phyloP scores from a whole-genome alignment of 2,113 vertebrate species.

The Casuarius casuarius region DNA sequence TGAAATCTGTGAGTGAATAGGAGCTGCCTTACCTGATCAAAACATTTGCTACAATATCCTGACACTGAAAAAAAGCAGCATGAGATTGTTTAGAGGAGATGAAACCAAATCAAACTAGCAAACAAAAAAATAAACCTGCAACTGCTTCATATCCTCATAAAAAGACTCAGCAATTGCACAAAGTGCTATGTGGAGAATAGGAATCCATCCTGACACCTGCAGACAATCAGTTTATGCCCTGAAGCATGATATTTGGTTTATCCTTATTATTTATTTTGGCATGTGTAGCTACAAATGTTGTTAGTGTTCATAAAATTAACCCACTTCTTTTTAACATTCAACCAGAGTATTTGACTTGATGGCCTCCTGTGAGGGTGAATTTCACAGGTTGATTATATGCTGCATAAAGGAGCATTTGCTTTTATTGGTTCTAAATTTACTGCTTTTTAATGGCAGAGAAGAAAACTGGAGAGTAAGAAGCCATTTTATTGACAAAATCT shows the following conservation, averaged over 20 bases:
- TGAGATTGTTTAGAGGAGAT: not conserved
- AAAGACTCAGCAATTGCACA: not conserved
- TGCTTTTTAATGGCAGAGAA: not conserved
- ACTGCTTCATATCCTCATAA: not conserved
- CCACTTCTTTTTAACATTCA: constrained; percentile 41
- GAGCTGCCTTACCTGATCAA: not conserved
- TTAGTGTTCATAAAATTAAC: constrained; percentile 45
- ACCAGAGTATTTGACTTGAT: constrained; percentile 5
- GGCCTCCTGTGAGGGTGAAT: constrained; percentile 22
- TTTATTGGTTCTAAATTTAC: constrained; percentile 35
- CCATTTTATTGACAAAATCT: not conserved
- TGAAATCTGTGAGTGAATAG: not conserved
- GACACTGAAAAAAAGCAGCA: not conserved
- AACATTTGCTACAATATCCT: not conserved
- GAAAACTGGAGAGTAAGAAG: constrained; percentile 27
- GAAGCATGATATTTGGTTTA: constrained; percentile 21
- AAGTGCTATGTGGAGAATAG: not conserved
- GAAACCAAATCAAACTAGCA: not conserved
- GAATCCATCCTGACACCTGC: not conserved
- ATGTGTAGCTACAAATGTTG: constrained; percentile 15
- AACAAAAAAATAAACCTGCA: not conserved
- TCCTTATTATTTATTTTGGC: constrained; percentile 21
- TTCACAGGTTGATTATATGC: constrained; percentile 30
- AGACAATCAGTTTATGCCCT: constrained; percentile 7
- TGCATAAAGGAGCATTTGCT: not conserved